Conservation (phyloP, 1,140 invertebrate genomes). For the Frieseomelitta varia region DNA sequence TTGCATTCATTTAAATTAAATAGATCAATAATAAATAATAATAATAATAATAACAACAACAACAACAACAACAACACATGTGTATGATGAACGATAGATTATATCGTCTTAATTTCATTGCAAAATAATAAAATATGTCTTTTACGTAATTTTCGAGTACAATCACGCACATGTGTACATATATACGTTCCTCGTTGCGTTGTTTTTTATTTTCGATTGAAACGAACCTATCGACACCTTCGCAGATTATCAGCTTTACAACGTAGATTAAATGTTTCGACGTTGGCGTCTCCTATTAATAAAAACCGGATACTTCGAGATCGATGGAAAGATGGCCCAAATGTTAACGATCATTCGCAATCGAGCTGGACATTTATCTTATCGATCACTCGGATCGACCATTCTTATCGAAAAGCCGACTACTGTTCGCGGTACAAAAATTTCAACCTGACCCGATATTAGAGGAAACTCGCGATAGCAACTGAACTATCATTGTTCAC, state of each 20-base stretch:
- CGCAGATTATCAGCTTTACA: neutral
- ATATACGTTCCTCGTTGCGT: neutral
- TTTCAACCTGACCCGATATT: slow-evolving; percentile 50
- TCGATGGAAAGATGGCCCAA: slow-evolving; percentile 27
- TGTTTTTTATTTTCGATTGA: neutral
- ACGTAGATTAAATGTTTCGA: neutral
- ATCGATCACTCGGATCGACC: slow-evolving; percentile 57
- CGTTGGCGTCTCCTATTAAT: neutral
- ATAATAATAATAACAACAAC: too few species aligned
- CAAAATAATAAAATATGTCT: neutral
- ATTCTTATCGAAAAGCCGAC: slow-evolving; percentile 54
- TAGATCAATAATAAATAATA: slow-evolving; percentile 12
- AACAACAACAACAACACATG: neutral
- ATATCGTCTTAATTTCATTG: neutral
- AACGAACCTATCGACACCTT: neutral
- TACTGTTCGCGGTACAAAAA: slow-evolving; percentile 57
- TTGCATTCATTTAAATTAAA: neutral
- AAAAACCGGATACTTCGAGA: neutral
- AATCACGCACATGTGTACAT: too few species aligned
- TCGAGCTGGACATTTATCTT: slow-evolving; percentile 57
- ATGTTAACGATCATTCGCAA: slow-evolving; percentile 30
- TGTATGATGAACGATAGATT: too few species aligned
- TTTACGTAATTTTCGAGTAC: neutral
- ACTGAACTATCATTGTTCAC: neutral
- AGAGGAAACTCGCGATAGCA: slow-evolving; percentile 39